These are phyloP conservation scores for Protonemura montana DNA, from an alignment of 2,888 invertebrate genomes.

Conservation along the genomic window DNA sequence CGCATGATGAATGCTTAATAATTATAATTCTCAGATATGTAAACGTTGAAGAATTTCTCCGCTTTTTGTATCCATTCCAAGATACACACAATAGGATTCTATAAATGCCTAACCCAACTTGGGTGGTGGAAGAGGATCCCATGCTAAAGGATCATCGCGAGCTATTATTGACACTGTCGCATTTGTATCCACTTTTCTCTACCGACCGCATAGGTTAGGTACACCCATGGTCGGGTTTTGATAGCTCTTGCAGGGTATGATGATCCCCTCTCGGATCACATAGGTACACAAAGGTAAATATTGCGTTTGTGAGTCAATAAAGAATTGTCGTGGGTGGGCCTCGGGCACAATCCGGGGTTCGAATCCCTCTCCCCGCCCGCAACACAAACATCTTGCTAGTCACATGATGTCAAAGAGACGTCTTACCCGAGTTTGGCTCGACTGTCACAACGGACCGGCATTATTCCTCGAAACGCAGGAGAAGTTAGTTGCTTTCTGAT, in stretches of 20 bases:
- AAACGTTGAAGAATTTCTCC: background rate
- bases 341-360: background rate
- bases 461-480: background rate
- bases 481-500: background rate
- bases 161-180: conserved; percentile 7
- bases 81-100: background rate
- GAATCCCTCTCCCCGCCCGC: background rate
- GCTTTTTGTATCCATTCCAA: background rate
- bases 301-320: background rate
- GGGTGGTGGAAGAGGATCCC: background rate
- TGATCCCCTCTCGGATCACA: background rate
- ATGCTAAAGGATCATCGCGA: background rate
- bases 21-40: conserved; percentile 4
- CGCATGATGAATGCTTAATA: conserved; percentile 12
- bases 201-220: too few species aligned
- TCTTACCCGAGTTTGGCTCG: background rate
- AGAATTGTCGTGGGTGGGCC: background rate
- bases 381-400: background rate
- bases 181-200: background rate
- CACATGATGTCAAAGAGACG: background rate
- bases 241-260: background rate
- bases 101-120: background rate
- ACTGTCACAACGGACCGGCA: too few species aligned
- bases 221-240: background rate
- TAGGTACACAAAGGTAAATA: background rate